Conservation (phyloP, 2,113 vertebrate genomes). For the Pterocles burchelli region DNA sequence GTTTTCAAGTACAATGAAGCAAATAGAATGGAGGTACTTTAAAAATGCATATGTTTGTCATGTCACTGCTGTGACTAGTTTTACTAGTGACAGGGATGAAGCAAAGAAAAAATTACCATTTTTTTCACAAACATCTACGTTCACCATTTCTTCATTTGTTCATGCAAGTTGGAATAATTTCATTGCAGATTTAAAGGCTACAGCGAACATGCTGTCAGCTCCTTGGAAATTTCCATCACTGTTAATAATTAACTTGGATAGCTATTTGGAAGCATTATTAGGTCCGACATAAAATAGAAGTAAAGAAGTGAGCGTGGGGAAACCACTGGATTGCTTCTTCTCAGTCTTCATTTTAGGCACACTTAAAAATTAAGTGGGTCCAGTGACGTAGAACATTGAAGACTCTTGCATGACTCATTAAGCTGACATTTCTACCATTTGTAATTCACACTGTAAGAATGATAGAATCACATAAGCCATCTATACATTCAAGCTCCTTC, state of each 20-base stretch:
- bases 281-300: background rate
- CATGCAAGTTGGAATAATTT: background rate
- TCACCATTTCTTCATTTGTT: background rate
- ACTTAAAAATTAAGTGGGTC: conserved; percentile 71
- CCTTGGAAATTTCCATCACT: background rate
- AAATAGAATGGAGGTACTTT: background rate
- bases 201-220: background rate
- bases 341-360: conserved; percentile 56
- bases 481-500: conserved; percentile 65
- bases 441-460: conserved; percentile 60
- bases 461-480: conserved; percentile 68
- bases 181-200: background rate
- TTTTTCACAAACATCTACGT: background rate
- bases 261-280: conserved; percentile 53
- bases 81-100: background rate
- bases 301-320: background rate
- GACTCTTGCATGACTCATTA: conserved; percentile 79
- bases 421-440: conserved; percentile 77
- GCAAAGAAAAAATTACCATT: background rate
- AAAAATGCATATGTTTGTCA: background rate
- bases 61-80: background rate
- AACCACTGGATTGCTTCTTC: background rate
- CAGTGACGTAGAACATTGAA: conserved; percentile 68
- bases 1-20: background rate
- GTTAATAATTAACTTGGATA: conserved; percentile 23